Percentiles rank a stretch among this genome's conserved stretches.
Conservation (phyloP, 2,888 invertebrate genomes). For the Leptopilina drosophilae region DNA sequence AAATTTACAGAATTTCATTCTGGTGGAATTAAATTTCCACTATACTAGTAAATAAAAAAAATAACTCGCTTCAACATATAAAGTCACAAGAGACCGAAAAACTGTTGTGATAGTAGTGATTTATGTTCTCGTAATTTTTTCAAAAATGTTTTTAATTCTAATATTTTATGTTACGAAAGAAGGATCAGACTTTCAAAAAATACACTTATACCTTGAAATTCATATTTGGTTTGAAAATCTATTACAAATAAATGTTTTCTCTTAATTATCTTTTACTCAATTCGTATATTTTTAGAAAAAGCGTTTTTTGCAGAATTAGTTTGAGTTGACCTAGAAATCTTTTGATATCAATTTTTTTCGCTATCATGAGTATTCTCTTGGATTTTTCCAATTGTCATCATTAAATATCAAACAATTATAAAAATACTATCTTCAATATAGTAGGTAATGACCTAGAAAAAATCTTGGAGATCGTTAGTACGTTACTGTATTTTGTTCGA, state of each 20-base stretch:
- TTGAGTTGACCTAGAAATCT: neutral
- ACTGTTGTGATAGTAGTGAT: conserved; percentile 3
- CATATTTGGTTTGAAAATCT: no score
- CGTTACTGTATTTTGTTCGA: neutral
- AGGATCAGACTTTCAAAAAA: neutral
- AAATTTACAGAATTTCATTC: conserved; percentile 21
- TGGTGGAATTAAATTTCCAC: neutral
- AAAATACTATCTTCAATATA: conserved; percentile 18
- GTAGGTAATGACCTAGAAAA: no score
- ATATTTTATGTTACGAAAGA: neutral
- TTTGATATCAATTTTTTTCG: neutral
- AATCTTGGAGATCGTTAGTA: conserved; percentile 17
- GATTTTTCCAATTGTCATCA: conserved; percentile 33
- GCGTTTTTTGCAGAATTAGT: no score
- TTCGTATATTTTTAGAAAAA: no score
- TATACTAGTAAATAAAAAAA: neutral
- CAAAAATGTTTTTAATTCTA: neutral
- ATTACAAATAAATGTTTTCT: no score
- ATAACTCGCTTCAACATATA: neutral
- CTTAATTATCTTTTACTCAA: no score
- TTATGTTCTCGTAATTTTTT: conserved; percentile 7
- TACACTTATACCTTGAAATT: no score
- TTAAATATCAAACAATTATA: conserved; percentile 24
- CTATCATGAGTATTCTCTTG: neutral
- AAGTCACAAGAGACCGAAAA: neutral